A percentile compares a stretch with the other conserved stretches of the same genome.
Conservation (phyloP, 2,113 vertebrate species). For the Eupsittula cactorum region DNA sequence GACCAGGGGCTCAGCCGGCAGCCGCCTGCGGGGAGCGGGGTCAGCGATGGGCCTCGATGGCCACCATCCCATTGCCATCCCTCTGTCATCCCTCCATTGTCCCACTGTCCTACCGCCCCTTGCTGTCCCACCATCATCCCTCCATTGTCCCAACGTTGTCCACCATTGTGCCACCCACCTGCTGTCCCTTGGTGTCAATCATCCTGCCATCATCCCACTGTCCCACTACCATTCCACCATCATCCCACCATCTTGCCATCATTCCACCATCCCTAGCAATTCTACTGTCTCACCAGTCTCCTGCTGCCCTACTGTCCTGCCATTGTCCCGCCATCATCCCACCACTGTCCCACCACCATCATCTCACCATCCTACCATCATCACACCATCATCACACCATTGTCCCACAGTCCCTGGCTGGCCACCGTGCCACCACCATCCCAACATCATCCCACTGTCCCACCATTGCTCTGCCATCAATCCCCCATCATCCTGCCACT, state of each 20-base stretch:
- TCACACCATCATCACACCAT: neutral
- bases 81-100: neutral
- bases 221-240: neutral
- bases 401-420: neutral
- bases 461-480: neutral
- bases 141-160: too few species aligned
- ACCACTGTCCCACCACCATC: neutral
- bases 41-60: neutral
- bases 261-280: neutral
- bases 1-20: constrained; percentile 82
- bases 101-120: neutral
- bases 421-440: neutral
- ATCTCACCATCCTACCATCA: neutral
- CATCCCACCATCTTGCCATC: neutral
- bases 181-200: neutral
- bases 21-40: constrained; percentile 17
- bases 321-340: neutral
- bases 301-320: neutral
- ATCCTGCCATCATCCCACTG: neutral
- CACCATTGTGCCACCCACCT: neutral
- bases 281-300: neutral
- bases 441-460: neutral
- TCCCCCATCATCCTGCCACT: neutral
- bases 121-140: neutral
- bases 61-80: neutral